Base-by-base conservation (phyloP, 2,888 invertebrate species). In the Tachina grossa region DNA sequence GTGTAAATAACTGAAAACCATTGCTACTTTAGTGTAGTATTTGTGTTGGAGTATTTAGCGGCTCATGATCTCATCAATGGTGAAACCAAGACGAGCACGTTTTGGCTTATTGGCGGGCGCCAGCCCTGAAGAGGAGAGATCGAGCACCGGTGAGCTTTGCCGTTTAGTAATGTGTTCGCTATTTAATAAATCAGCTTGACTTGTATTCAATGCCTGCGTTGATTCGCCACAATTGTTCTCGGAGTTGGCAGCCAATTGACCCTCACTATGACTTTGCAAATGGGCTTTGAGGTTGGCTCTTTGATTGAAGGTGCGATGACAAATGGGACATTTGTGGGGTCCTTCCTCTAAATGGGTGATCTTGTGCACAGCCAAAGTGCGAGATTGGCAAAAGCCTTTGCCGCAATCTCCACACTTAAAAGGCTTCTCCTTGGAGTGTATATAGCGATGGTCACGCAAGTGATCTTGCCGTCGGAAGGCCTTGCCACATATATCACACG, bases 341-440 rank as follows among this genome's bases (percentile, higher is more conserved):
- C 97, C 97, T 92, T 98, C 97, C 93, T 98, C 97, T 95, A 97
- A 95, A 92, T 98, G 98, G 45, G 98, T 95, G 87, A 98, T 97
- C 93, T 97, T 97, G 93, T 99, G 99, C 1, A 98, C 98, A 1
- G 98, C 98, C 88, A 99, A 93, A 0, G 99, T 99, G 71, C 99
- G 94, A 31, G 98, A 97, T 92, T 99, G 99, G 92, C 99, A 99
- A 93, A 99, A 99, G 8, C 99, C 99, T 93, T 99, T 99, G 61
- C 98, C 98, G 92, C 99, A 99, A 89, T 98, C 97, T 5, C 95
- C 95, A 93, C 99, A 99, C 91, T 98, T 99, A 94, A 99, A 99
- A 0, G 99, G 99, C 92, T 99, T 99, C 93, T 99, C 98, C 92
- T 99, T 99, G 88, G 98, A 98, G 93, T 99, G 99, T 88, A 99